Conservation (phyloP, 2,113 vertebrate genomes). For the Megatriorchis doriae region DNA sequence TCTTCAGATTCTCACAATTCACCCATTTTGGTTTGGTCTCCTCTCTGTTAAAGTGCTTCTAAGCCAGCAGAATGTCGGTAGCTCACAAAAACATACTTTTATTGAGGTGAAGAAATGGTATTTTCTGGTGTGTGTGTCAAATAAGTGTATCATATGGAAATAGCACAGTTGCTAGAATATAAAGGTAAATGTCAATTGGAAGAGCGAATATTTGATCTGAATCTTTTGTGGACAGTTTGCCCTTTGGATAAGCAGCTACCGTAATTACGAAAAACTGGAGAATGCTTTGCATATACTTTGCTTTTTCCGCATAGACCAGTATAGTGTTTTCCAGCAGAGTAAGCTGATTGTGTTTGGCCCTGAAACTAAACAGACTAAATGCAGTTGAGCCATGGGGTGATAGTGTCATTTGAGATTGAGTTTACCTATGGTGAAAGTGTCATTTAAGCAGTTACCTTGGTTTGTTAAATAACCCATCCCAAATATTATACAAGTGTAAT, state of each 20-base stretch:
- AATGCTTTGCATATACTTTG: not conserved
- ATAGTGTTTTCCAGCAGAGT: not conserved
- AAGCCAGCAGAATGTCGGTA: not conserved
- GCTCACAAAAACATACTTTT: not conserved
- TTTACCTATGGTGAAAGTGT: not conserved
- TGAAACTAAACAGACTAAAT: not conserved
- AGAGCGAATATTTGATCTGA: conserved; percentile 15
- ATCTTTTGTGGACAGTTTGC: conserved; percentile 25
- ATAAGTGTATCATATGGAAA: conserved; percentile 1
- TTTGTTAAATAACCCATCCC: not conserved
- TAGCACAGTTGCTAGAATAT: not conserved
- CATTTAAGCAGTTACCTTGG: not conserved
- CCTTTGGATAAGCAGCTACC: not conserved
- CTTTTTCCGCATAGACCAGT: not conserved
- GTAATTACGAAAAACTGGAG: not conserved
- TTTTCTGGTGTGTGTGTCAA: not conserved
- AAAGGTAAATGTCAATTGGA: conserved; percentile 44
- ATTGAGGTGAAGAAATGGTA: not conserved
- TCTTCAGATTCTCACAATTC: not conserved
- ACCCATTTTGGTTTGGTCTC: not conserved
- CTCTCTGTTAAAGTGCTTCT: not conserved
- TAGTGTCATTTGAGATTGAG: not conserved
- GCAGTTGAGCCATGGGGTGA: not conserved
- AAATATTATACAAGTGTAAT: not conserved
- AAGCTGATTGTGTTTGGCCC: not conserved